A percentile compares a stretch with the other conserved stretches of the same genome.
phyloP scores from a whole-genome alignment of 2,888 invertebrate species.

The Leptogaster cylindrica region DNA sequence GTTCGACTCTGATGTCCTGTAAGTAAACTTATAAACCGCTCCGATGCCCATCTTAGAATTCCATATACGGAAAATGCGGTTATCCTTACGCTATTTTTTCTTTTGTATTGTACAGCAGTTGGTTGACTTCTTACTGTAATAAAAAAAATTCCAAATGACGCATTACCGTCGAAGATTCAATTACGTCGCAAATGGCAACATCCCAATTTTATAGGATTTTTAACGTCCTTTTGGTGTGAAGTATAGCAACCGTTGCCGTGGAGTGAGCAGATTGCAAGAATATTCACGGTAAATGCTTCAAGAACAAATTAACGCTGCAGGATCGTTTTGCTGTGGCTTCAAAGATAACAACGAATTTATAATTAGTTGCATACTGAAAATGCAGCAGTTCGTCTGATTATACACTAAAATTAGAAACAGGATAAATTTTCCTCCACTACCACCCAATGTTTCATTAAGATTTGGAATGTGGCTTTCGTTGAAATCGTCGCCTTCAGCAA shows the following conservation, averaged over 20 bases:
- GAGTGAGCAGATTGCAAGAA: constrained; percentile 19
- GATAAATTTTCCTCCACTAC: too few species aligned
- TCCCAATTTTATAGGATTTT: constrained; percentile 27
- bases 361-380: too few species aligned
- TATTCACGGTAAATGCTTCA: constrained; percentile 6
- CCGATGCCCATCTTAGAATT: background rate
- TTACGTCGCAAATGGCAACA: constrained; percentile 28
- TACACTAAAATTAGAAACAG: too few species aligned
- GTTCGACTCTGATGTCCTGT: background rate
- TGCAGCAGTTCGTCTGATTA: too few species aligned
- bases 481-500: too few species aligned
- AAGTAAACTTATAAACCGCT: background rate
- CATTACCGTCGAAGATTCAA: constrained; percentile 37
- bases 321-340: too few species aligned
- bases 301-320: too few species aligned
- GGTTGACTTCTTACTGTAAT: constrained; percentile 7
- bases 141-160: constrained; percentile 30
- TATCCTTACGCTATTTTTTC: constrained; percentile 10
- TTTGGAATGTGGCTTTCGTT: too few species aligned
- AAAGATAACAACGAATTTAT: too few species aligned
- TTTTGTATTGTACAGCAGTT: constrained; percentile 17
- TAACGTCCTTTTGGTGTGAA: constrained; percentile 21
- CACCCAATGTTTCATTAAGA: too few species aligned
- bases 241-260: constrained; percentile 6
- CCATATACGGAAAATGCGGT: background rate